Evolutionary conservation across 2,888 invertebrate genomes (phyloP).

Genomic region (Pristionchus maxplancki): DNA sequence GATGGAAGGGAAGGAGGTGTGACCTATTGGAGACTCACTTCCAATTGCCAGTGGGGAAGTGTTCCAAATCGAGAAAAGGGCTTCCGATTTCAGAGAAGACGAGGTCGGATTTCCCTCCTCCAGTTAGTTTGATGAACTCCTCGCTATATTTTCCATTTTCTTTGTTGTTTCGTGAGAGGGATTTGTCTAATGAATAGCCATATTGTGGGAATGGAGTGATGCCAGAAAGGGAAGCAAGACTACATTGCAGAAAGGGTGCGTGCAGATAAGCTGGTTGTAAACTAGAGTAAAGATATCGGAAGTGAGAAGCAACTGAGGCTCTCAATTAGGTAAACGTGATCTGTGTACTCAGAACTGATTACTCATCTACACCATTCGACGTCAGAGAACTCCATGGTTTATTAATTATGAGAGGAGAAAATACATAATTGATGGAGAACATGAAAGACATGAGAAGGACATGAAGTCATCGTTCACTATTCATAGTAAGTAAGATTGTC

Average conservation of each 20-base stretch:
- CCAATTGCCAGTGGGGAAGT: background rate
- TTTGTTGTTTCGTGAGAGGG: background rate
- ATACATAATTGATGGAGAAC: background rate
- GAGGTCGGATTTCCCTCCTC: background rate
- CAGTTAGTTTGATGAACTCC: background rate
- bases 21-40: background rate
- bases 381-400: background rate
- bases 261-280: background rate
- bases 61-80: background rate
- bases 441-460: background rate
- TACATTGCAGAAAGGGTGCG: background rate
- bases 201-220: background rate
- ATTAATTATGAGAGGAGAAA: background rate
- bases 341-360: background rate
- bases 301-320: background rate
- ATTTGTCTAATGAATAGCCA: background rate
- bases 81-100: background rate
- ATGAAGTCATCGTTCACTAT: background rate
- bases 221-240: background rate
- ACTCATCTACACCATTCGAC: background rate
- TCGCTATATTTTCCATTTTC: background rate
- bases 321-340: background rate
- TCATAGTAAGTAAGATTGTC: constrained; percentile 47
- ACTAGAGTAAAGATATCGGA: background rate
- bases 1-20: background rate